phyloP scores from a whole-genome alignment of 2,797 vertebrate species.

The Rhinogobio ventralis region DNA sequence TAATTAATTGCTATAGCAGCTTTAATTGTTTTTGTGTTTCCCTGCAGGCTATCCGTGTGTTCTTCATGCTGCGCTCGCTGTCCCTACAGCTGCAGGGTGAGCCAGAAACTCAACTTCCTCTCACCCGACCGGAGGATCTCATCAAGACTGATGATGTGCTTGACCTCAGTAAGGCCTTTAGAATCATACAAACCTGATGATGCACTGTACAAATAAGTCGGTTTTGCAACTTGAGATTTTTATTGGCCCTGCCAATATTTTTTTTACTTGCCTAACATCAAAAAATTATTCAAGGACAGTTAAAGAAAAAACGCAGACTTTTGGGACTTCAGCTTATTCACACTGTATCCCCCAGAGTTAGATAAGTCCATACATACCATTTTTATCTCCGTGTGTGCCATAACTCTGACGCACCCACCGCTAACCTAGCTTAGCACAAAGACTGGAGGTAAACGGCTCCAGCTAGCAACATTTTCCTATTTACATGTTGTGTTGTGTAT shows the following conservation, averaged over 20 bases:
- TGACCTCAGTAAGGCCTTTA: conserved; percentile 85
- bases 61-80: conserved; percentile 94
- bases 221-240: not conserved
- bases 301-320: no score
- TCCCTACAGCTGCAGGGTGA: conserved; percentile 89
- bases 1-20: not conserved
- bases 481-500: no score
- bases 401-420: no score
- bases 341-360: no score
- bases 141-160: conserved; percentile 97
- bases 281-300: not conserved
- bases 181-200: not conserved
- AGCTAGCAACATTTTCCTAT: no score
- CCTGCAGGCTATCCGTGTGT: conserved; percentile 92
- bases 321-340: no score
- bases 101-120: conserved; percentile 92
- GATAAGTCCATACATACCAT: no score
- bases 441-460: no score
- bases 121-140: conserved; percentile 93
- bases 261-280: no score
- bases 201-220: not conserved
- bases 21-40: conserved; percentile 17
- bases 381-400: no score
- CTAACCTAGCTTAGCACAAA: no score
- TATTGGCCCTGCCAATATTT: not conserved